These are phyloP conservation scores for Pelecanoides urinatrix DNA, from an alignment of 2,113 vertebrate genomes.

Conservation along the genomic window DNA sequence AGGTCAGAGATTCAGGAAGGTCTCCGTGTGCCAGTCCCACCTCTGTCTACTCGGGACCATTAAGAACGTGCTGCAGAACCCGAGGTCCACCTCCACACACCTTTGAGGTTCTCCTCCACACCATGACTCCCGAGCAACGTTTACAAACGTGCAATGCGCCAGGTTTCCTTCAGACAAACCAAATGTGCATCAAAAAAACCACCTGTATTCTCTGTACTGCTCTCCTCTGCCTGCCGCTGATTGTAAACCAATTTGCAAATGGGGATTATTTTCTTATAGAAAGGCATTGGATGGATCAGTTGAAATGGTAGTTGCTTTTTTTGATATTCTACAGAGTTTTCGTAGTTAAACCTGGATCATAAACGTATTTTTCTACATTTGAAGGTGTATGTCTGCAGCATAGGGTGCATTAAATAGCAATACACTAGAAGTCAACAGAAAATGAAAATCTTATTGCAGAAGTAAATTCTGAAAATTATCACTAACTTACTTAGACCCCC, in stretches of 20 bases:
- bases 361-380: not conserved
- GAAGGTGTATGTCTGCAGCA: not conserved
- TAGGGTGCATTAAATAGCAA: not conserved
- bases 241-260: not conserved
- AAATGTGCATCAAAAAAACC: not conserved
- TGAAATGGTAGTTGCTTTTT: not conserved
- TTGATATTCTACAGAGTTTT: not conserved
- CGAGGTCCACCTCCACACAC: not conserved
- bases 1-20: not conserved
- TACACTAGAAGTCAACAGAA: not conserved
- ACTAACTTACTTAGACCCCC: not conserved
- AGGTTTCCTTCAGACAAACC: not conserved
- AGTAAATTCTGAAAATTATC: not conserved
- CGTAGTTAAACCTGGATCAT: not conserved
- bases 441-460: not conserved
- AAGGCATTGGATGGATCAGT: not conserved
- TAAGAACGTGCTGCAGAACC: not conserved
- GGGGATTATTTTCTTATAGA: not conserved
- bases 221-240: not conserved
- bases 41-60: not conserved
- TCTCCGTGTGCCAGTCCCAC: not conserved
- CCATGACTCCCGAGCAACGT: fast-evolving
- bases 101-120: not conserved
- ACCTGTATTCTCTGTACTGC: not conserved
- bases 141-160: fast-evolving